Conservation (phyloP, 2,888 invertebrate species). For the Sabatieria punctata region DNA sequence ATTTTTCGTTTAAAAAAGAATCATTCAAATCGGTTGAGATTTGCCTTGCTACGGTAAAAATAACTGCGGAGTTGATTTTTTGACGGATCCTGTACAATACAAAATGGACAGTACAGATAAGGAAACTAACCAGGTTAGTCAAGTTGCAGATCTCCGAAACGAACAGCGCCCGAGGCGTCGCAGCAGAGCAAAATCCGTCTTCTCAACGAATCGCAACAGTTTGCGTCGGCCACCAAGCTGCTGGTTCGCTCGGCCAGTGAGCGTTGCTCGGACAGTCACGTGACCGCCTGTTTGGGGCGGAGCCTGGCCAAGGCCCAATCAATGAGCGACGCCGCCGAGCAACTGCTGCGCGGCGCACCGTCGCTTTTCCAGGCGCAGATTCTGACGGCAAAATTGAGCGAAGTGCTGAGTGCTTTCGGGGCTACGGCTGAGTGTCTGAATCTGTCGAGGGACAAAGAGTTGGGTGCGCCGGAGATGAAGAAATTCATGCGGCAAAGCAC, state of each 20-base stretch:
- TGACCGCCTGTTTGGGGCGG: background rate
- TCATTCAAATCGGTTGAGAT: too few relatives aligned
- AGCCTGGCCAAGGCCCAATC: background rate
- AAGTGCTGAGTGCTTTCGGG: background rate
- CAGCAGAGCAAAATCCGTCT: background rate
- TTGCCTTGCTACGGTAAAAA: too few relatives aligned
- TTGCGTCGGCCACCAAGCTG: background rate
- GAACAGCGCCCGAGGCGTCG: background rate
- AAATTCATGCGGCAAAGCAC: constrained; percentile 14
- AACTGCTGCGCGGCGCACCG: background rate
- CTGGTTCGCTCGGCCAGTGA: background rate
- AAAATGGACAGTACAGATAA: too few relatives aligned
- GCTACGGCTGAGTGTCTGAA: background rate
- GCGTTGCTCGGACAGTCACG: background rate
- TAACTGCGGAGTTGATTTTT: too few relatives aligned
- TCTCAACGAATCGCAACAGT: background rate
- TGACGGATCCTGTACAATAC: too few relatives aligned
- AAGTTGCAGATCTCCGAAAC: background rate
- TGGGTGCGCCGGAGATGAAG: constrained; percentile 10
- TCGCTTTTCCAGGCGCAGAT: background rate
- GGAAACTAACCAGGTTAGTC: too few relatives aligned
- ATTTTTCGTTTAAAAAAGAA: too few relatives aligned
- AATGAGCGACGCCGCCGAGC: background rate
- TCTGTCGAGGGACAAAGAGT: background rate
- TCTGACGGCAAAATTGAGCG: background rate